Evolutionary conservation across 2,113 vertebrate genomes (phyloP).

Genomic region (Malurus elegans): DNA sequence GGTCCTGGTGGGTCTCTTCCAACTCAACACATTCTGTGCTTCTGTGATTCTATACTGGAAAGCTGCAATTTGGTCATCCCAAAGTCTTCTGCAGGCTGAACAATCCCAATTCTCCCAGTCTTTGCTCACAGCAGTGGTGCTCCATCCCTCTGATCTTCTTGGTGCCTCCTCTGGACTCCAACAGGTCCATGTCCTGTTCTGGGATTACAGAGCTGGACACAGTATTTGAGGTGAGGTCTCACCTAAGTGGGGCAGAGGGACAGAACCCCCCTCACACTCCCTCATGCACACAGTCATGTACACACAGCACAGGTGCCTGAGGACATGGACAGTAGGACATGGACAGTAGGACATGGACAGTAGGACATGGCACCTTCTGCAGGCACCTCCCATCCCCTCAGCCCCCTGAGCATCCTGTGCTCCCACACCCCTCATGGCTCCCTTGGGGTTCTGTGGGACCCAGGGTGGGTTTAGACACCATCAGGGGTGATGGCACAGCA

Average conservation of each 20-base stretch:
- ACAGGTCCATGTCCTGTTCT: not conserved
- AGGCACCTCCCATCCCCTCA: not conserved
- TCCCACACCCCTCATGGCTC: not conserved
- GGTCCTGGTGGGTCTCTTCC: not conserved
- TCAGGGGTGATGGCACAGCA: not conserved
- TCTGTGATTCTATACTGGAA: not conserved
- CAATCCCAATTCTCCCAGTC: not conserved
- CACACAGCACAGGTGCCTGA: rapidly evolving
- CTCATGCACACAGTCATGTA: not conserved
- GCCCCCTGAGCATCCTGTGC: not conserved
- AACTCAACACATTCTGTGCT: no score
- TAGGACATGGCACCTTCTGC: not conserved
- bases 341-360: no score
- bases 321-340: not conserved
- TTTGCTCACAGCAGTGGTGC: not conserved
- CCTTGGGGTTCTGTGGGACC: not conserved
- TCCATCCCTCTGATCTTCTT: not conserved
- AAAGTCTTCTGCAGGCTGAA: not conserved
- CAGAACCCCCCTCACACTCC: not conserved
- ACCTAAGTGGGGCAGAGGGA: not conserved
- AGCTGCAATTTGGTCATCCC: not conserved
- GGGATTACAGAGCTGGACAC: not conserved
- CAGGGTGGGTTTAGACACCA: not conserved
- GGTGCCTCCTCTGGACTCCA: not conserved
- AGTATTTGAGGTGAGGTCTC: not conserved